Conservation (phyloP, 2,797 vertebrate species). For the Hephaestus fuliginosus region DNA sequence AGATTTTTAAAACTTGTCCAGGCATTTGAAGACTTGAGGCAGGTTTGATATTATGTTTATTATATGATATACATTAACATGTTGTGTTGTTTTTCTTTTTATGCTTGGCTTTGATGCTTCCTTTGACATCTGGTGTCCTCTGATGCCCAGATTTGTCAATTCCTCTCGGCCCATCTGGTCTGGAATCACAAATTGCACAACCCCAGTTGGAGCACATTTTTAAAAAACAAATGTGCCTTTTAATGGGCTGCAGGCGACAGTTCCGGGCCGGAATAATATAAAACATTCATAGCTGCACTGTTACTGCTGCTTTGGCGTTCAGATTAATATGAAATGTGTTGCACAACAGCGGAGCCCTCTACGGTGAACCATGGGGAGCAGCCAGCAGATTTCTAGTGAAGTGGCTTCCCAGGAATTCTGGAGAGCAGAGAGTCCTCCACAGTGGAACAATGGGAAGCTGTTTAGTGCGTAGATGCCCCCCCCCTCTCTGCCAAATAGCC, state of each 20-base stretch:
- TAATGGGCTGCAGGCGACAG: not conserved
- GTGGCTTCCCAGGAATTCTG: conserved; percentile 81
- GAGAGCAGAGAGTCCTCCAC: conserved; percentile 52
- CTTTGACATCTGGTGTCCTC: not conserved
- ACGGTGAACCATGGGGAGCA: conserved; percentile 27
- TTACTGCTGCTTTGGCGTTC: conserved; percentile 10
- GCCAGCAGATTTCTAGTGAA: conserved; percentile 68
- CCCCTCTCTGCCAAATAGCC: conserved; percentile 10
- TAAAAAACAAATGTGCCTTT: not conserved
- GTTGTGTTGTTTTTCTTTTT: not conserved
- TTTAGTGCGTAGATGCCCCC: conserved; percentile 41
- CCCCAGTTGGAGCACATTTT: not conserved
- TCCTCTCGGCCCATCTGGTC: not conserved
- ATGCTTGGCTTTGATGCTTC: not conserved
- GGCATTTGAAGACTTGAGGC: not conserved
- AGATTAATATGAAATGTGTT: conserved; percentile 43
- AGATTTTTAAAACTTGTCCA: not conserved
- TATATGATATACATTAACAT: not conserved
- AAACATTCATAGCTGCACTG: not conserved
- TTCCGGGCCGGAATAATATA: too few relatives aligned
- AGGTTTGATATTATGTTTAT: not conserved
- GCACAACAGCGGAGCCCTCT: conserved; percentile 56
- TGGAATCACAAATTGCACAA: conserved; percentile 8
- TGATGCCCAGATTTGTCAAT: not conserved
- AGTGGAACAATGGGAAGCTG: conserved; percentile 70